Evolutionary conservation across 37 sponge, comb jelly and placozoan genomes (phyloP).

Genomic region (Beroe forskalii): DNA sequence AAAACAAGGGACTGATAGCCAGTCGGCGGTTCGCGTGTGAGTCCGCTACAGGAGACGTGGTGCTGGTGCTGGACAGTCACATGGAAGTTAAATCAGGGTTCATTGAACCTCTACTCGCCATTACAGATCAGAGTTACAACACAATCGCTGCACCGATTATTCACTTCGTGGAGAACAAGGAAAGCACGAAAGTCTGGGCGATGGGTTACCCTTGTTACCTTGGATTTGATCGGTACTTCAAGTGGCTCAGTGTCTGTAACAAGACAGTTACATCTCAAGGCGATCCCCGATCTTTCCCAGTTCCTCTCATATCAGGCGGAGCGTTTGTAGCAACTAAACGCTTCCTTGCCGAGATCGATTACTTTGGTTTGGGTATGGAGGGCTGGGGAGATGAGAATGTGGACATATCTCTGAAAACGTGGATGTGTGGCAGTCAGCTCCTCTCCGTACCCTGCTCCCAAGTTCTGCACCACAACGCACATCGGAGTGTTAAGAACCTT

Average conservation of each 20-base stretch:
- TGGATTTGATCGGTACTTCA: constrained; percentile 8
- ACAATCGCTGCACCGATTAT: constrained; percentile 12
- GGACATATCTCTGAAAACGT: constrained; percentile 33
- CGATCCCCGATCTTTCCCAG: neutral
- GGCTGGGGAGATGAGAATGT: constrained; percentile 53
- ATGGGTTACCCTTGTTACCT: neutral
- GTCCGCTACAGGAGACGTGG: constrained; percentile 28
- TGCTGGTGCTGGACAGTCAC: constrained; percentile 32
- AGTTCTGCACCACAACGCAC: neutral
- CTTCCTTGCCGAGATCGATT: constrained; percentile 30
- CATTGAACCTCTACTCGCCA: neutral
- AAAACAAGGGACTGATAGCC: constrained; percentile 1
- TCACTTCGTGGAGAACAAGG: neutral
- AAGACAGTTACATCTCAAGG: neutral
- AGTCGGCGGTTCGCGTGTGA: neutral
- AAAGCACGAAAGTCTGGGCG: neutral
- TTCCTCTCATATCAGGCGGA: neutral
- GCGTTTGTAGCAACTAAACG: constrained; percentile 28
- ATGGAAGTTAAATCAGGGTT: constrained; percentile 49
- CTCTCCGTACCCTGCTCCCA: constrained; percentile 2
- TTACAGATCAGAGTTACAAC: neutral
- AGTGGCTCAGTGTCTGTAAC: neutral
- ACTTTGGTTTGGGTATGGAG: constrained; percentile 39
- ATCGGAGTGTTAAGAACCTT: neutral
- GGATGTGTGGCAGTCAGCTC: constrained; percentile 17